Conservation (phyloP, 2,888 invertebrate genomes). For the Apantesis nais region DNA sequence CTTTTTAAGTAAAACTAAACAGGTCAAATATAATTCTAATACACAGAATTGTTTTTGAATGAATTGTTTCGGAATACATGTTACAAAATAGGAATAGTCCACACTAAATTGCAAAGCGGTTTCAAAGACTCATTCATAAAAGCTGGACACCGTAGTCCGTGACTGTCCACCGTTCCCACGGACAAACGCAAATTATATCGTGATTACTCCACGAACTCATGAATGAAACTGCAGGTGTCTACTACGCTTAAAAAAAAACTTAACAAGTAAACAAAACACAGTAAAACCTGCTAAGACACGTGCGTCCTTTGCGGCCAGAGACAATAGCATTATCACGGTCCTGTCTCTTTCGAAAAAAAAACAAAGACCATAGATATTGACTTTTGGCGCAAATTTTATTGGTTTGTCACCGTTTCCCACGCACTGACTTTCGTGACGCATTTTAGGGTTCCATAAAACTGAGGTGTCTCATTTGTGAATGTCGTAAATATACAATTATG, state of each 20-base stretch:
- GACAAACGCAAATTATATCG: conserved; percentile 57
- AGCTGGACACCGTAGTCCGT: conserved; percentile 43
- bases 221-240: conserved; percentile 80
- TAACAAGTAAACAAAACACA: conserved; percentile 65
- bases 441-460: conserved; percentile 37
- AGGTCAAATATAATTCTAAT: not conserved
- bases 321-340: conserved; percentile 70
- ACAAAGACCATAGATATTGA: conserved; percentile 55
- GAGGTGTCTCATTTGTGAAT: conserved; percentile 28
- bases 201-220: conserved; percentile 58
- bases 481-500: conserved; percentile 24
- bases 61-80: not conserved
- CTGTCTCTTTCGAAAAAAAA: conserved; percentile 56
- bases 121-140: conserved; percentile 39
- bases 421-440: conserved; percentile 31
- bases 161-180: conserved; percentile 52
- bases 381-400: conserved; percentile 66
- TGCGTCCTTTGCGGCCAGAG: conserved; percentile 79
- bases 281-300: conserved; percentile 76
- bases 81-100: not conserved
- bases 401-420: conserved; percentile 70
- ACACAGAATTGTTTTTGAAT: not conserved
- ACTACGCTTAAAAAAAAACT: conserved; percentile 62
- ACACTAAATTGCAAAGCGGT: conserved; percentile 16
- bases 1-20: not conserved